Conservation (phyloP, 1,140 invertebrate genomes). For the Drosophila lacteicornis region DNA sequence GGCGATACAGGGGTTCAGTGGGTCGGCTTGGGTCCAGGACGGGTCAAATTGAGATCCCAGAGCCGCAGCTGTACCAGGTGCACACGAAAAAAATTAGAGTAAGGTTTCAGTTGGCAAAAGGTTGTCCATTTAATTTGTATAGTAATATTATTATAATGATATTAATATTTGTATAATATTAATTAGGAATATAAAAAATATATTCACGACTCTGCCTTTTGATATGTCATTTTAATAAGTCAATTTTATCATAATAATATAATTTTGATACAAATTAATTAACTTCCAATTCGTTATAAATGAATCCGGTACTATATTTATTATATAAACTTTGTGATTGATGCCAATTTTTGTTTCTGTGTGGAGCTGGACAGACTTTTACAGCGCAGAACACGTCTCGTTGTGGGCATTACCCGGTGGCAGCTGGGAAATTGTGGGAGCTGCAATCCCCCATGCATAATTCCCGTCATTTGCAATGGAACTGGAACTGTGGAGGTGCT, state of each 20-base stretch:
- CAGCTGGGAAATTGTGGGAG: constrained; percentile 48
- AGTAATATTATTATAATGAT: too few species aligned
- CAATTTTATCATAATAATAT: too few species aligned
- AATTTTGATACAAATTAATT: too few species aligned
- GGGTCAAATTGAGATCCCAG: constrained; percentile 2
- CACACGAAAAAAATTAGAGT: not conserved
- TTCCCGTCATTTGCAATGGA: constrained; percentile 69
- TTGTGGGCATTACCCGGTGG: constrained; percentile 58
- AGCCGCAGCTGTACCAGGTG: not conserved
- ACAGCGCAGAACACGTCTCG: constrained; percentile 71
- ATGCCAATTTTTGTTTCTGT: not conserved
- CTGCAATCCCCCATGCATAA: constrained; percentile 24
- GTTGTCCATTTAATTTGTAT: too few species aligned
- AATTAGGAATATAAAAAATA: too few species aligned
- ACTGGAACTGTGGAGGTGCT: constrained; percentile 41
- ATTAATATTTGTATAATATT: too few species aligned
- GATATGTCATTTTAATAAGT: too few species aligned
- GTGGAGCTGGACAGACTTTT: constrained; percentile 35
- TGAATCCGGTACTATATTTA: not conserved
- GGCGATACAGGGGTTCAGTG: constrained; percentile 23
- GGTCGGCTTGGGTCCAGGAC: constrained; percentile 31
- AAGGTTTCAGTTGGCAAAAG: not conserved
- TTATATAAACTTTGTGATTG: too few species aligned
- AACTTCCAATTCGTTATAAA: too few species aligned
- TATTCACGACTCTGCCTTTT: too few species aligned